These are phyloP conservation scores for Lasioglossum pauxillum DNA, from an alignment of 2,888 invertebrate genomes.

Conservation along the genomic window DNA sequence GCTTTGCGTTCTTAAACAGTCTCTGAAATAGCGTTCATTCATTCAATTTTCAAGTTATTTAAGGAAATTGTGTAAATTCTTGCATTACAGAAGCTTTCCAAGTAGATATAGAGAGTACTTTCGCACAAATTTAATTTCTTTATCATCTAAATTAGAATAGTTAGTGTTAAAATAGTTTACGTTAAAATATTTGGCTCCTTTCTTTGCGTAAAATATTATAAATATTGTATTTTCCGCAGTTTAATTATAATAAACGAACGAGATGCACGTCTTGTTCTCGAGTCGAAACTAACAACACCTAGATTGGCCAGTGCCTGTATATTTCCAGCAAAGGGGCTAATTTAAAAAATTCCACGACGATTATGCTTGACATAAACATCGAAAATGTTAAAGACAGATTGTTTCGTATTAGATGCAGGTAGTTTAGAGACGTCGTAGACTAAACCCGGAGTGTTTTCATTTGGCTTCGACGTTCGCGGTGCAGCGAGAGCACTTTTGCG, in stretches of 20 bases:
- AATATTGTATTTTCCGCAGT: too few species aligned
- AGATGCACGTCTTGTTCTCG: too few species aligned
- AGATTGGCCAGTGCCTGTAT: background rate
- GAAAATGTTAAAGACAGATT: background rate
- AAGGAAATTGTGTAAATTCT: too few species aligned
- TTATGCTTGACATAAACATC: background rate
- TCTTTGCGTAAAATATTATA: background rate
- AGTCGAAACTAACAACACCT: too few species aligned
- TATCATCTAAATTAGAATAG: too few species aligned
- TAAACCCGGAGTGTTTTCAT: conserved; percentile 20
- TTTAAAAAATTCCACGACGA: background rate
- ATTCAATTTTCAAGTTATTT: too few species aligned
- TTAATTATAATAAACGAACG: background rate
- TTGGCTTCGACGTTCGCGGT: conserved; percentile 34
- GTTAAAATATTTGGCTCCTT: background rate
- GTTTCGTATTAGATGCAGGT: background rate
- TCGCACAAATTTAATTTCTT: too few species aligned
- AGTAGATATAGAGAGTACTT: too few species aligned
- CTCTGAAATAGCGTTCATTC: too few species aligned
- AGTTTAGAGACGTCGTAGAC: background rate
- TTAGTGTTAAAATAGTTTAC: too few species aligned
- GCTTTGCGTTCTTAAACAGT: too few species aligned
- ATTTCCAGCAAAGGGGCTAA: background rate
- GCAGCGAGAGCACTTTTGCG: conserved; percentile 63
- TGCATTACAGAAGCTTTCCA: too few species aligned